These are phyloP conservation scores for Clarias gariepinus DNA, from an alignment of 2,113 vertebrate genomes.

Conservation along the genomic window DNA sequence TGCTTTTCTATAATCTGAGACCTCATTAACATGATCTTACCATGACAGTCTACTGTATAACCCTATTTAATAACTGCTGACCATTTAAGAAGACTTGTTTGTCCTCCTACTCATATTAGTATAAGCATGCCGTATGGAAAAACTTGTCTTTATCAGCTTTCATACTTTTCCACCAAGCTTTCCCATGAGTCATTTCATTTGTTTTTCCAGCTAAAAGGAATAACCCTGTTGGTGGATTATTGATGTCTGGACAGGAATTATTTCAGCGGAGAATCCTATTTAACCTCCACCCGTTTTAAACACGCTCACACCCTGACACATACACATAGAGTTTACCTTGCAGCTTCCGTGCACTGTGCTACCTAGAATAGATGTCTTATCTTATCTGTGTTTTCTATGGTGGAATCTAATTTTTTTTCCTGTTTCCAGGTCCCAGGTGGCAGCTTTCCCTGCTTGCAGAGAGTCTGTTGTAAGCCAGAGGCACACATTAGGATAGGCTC, in stretches of 20 bases:
- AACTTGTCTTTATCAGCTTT: background rate
- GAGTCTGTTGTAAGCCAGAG: background rate
- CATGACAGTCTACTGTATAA: background rate
- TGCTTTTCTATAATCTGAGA: constrained; percentile 11
- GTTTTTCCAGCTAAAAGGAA: constrained; percentile 7
- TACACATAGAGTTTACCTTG: constrained; percentile 10
- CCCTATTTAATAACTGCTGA: background rate
- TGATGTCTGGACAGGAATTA: background rate
- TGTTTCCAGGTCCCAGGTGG: constrained; percentile 36
- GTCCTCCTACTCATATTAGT: background rate
- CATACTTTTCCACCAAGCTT: constrained; percentile 18
- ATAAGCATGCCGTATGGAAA: background rate
- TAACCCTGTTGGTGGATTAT: background rate
- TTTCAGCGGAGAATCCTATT: background rate
- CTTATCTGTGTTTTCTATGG: constrained; percentile 42
- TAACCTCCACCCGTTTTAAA: constrained; percentile 29
- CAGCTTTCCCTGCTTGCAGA: constrained; percentile 13
- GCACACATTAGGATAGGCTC: background rate
- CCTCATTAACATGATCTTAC: background rate
- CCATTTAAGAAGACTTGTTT: background rate
- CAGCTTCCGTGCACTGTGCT: constrained; percentile 35
- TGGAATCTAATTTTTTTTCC: constrained; percentile 29
- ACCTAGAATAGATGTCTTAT: constrained; percentile 48
- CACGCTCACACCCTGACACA: constrained; percentile 31
- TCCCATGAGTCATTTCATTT: constrained; percentile 17